Evolutionary conservation across 2,888 invertebrate genomes (phyloP), one percentile per base, ranked within the genome.

Genomic region (Eristalis pertinax): DNA sequence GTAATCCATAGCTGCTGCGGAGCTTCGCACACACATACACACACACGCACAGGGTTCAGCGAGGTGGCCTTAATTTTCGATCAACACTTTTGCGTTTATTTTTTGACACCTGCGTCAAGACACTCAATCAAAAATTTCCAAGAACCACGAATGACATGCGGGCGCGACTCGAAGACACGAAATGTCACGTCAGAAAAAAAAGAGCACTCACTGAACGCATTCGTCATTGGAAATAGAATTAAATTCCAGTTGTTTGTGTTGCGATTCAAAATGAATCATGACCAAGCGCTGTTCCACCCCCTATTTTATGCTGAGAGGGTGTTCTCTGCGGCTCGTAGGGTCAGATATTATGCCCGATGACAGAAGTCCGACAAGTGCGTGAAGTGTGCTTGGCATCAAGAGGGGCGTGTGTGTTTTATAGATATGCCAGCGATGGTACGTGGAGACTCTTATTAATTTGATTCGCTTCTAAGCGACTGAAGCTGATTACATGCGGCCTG

Each of bases 281-380:
- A 72, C 62, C 65, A 65, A 43, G 19, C 19, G 60, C 65, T 56
- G 72, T 77, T 83, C 83, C 86, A 79, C 86, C 86, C 86, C 79
- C 65, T 87, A 83, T 70, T 83, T 65, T 64, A 70, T 75, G 82
- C 70, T 67, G 70, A 38, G 13, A 11, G 63, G 69, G 65, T 81
- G 81, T 58, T 29, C 26, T n/a, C n/a, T 62, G 29, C 63, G 24
- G 13, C 41, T 19, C 73, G 64, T 76, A 65, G 41, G 64, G 68
- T 78, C 72, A 72, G 67, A 56, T 38, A 58, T 56, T 32, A 58
- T 70, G 69, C 4, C 65, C 58, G 58, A 29, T 65, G 76, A 60
- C 65, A 15, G 82, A 82, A 82, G 76, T 72, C 82, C 58, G 70
- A 72, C 70, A 76, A 82, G 81, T 76, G 75, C 56, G 69, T 58